phyloP scores from a whole-genome alignment of 2,888 invertebrate genomes.

The Pinctada fucata region DNA sequence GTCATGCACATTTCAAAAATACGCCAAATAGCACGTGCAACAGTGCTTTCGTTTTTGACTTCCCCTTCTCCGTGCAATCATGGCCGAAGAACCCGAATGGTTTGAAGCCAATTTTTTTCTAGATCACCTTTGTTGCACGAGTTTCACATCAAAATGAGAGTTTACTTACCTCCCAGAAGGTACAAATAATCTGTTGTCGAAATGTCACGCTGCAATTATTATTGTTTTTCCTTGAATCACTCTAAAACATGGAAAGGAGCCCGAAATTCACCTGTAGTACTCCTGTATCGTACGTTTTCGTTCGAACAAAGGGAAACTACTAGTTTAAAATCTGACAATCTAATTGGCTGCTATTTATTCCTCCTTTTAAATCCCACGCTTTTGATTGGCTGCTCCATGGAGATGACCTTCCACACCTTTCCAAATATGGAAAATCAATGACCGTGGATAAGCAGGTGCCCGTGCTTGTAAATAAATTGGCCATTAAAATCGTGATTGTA shows the following conservation, averaged over 20 bases:
- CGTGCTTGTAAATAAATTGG: slow-evolving; percentile 31
- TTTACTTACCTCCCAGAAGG: neutral
- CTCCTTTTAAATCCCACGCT: slow-evolving; percentile 45
- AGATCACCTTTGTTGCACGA: too few relatives aligned
- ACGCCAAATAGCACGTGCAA: too few relatives aligned
- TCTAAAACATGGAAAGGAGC: slow-evolving; percentile 53
- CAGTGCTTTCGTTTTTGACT: too few relatives aligned
- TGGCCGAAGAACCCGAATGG: too few relatives aligned
- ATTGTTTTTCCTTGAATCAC: slow-evolving; percentile 11
- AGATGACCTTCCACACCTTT: slow-evolving; percentile 54
- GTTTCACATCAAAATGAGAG: neutral
- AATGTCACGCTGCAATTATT: neutral
- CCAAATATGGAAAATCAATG: slow-evolving; percentile 58
- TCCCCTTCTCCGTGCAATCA: too few relatives aligned
- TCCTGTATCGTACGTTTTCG: slow-evolving; percentile 59
- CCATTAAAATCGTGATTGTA: too few relatives aligned
- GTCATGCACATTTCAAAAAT: too few relatives aligned
- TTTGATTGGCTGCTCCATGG: slow-evolving; percentile 57
- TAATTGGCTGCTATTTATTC: slow-evolving; percentile 54
- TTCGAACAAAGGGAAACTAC: slow-evolving; percentile 64
- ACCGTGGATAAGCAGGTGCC: slow-evolving; percentile 38
- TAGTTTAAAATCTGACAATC: slow-evolving; percentile 58
- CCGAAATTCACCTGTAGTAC: slow-evolving; percentile 49
- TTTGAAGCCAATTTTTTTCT: too few relatives aligned
- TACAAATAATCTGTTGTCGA: neutral